Base-by-base conservation (phyloP, 2,797 vertebrate species). In the Hippocampus kuda region DNA sequence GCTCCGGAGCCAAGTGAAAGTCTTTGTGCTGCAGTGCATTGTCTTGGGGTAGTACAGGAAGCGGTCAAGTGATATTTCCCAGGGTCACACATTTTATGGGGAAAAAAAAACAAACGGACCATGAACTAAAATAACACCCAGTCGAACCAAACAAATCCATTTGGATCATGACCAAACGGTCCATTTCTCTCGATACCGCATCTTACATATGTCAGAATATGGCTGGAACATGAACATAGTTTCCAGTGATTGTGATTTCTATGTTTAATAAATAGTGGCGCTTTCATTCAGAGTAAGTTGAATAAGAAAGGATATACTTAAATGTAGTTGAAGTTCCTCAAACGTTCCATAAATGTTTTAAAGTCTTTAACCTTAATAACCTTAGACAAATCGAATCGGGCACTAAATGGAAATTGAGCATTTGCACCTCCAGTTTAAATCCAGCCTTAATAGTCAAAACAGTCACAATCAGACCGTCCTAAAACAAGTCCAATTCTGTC, bases 21-120 rank as follows among this genome's bases (percentile, higher is more conserved):
- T 30, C 72, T 83, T 81, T 86, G 78, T 84, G 56, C 67, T 73
- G 41, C 13, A 18, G 62, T 38, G 46, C 75, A 86, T 87, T 89
- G 85, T 89, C 87, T 79, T 56, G 78, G 75, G 62, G 54, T 46
- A 72, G 61, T 83, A 77, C 53, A 67, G 69, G 74, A 74, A 80
- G 70, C 63, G 53, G 46, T 51, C 66, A 75, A 75, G 54, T 30
- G 59, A 62, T 42, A 70, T 74, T 84, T 66, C 73, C 72, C 75
- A 81, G 83, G 72, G 68, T 60, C 44, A 70, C 51, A 71, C 1
- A 72, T 75, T 78, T 74, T 38, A 27, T 6, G 22, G n/a, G n/a
- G 51, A 5, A 11, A 54, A 30, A 60, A 60, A 54, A 54, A 54
- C 53, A 54, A 51, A 56, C n/a, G 24, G 26, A 56, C n/a, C 53